Base-by-base conservation (phyloP, 2,113 vertebrate species). In the Hydrochoerus hydrochaeris region DNA sequence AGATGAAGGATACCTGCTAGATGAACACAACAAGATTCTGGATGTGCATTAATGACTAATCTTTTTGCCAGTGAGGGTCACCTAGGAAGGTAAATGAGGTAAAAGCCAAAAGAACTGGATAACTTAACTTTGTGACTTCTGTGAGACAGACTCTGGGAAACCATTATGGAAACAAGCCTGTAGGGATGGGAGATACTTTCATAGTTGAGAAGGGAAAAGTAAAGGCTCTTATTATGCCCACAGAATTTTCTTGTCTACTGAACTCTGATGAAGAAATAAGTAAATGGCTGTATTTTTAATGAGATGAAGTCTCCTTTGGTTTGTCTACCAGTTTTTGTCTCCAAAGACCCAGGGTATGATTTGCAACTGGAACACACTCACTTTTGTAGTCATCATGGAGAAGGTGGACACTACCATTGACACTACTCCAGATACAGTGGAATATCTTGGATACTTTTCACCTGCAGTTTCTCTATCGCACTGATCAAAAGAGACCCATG, bases 361-460 rank as follows among this genome's bases (percentile, higher is more conserved):
- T 98, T 99, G 86, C 99, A 99, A 0, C 65, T 99, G 96, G 99
- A 99, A 97, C 99, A 99, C 97, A 99, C 99, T 0, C 99, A 99
- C 94, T 99, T 99, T 35, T 99, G 99, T 97, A 99, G 99, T 98
- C 99, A 99, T 67, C 99, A 99, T 0, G 99, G 99, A 58, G 99
- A 99, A 97, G 99, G 99, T 3, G 99, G 99, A 0, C 99, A 99
- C 98, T 99, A 99, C 98, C 99, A 99, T 94, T 98, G 99, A 99
- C 97, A 99, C 99, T 30, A 99, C 99, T 1, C 99, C 99, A 0
- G 99, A 99, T 57, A 98, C 71, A 0, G 99, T 99, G 97, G 99
- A 99, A 88, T 99, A 99, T 96, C 96, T 99, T 93, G 99, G 99
- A 5, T 99, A 99, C 97, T 99, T 99, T 89, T 83, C 99, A 94